A percentile compares a stretch with the other conserved stretches of the same genome.
phyloP scores from a whole-genome alignment of 2,797 vertebrate species.

The Austrolebias charrua region DNA sequence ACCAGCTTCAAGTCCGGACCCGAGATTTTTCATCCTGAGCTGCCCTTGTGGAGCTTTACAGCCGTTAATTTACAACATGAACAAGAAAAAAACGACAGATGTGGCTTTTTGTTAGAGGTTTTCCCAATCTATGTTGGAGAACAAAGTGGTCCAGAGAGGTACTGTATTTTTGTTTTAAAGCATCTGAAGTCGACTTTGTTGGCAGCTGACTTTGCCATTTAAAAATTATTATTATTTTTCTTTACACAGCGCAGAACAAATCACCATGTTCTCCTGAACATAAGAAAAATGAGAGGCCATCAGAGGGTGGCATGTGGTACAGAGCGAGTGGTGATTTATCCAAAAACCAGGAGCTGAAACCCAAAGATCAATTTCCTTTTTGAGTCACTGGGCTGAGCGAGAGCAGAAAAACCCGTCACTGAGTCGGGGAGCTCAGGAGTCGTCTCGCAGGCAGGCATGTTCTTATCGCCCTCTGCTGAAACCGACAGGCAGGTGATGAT shows the following conservation, averaged over 20 bases:
- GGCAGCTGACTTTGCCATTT: background rate
- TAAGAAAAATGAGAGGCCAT: slow-evolving; percentile 37
- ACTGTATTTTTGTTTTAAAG: slow-evolving; percentile 1
- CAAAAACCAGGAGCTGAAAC: slow-evolving; percentile 28
- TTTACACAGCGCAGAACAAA: slow-evolving; percentile 21
- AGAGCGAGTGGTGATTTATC: slow-evolving; percentile 34
- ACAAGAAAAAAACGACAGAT: slow-evolving; percentile 18
- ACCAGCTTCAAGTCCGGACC: slow-evolving; percentile 6
- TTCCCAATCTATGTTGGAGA: slow-evolving; percentile 8
- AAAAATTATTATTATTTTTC: no score
- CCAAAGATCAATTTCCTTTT: slow-evolving; percentile 46
- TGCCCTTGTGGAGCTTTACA: background rate
- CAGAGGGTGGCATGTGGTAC: slow-evolving; percentile 21
- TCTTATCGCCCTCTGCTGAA: background rate
- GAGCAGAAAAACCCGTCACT: background rate
- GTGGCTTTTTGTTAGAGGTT: slow-evolving; percentile 17
- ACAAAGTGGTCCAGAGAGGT: slow-evolving; percentile 8
- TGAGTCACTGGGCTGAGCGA: slow-evolving; percentile 4
- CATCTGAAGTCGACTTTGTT: background rate
- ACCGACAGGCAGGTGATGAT: no score
- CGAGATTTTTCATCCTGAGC: slow-evolving; percentile 10
- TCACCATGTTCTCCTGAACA: background rate
- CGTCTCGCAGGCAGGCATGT: background rate
- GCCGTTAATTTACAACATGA: background rate
- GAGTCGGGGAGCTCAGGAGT: slow-evolving; percentile 20